Conservation (phyloP, 1,140 invertebrate genomes). For the Drosophila biarmipes region DNA sequence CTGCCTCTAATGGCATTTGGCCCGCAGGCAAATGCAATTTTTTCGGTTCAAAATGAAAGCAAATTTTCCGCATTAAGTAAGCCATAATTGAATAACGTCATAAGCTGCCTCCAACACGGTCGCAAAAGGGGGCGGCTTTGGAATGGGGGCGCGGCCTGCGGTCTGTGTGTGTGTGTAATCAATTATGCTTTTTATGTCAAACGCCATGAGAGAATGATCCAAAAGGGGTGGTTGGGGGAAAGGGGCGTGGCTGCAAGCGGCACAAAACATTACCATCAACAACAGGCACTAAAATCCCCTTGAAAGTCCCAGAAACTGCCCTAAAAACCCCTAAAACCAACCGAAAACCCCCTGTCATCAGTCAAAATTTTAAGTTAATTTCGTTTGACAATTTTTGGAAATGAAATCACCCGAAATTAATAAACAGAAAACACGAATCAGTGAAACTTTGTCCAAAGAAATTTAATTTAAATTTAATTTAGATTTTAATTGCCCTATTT, state of each 20-base stretch:
- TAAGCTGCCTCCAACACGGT: conserved; percentile 48
- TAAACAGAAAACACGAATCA: conserved; percentile 15
- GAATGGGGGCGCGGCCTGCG: conserved; percentile 4
- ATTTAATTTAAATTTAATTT: conserved; percentile 57
- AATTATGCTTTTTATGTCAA: conserved; percentile 78
- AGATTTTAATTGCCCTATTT: conserved; percentile 58
- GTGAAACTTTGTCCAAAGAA: conserved; percentile 33
- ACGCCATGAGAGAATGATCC: conserved; percentile 41
- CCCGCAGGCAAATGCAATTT: conserved; percentile 67
- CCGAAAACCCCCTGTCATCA: conserved; percentile 12
- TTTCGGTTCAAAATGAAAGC: conserved; percentile 57
- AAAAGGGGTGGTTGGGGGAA: neutral
- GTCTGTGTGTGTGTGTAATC: conserved; percentile 54
- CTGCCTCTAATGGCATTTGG: conserved; percentile 58
- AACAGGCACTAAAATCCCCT: conserved; percentile 11
- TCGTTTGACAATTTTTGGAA: conserved; percentile 17
- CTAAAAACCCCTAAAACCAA: neutral
- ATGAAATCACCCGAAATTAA: conserved; percentile 10
- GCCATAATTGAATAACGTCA: conserved; percentile 76
- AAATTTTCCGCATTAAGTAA: conserved; percentile 71
- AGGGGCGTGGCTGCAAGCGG: conserved; percentile 12
- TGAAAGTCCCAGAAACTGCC: neutral
- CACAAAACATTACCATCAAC: conserved; percentile 43
- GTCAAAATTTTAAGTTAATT: conserved; percentile 39
- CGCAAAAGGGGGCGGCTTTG: neutral